These are phyloP conservation scores for Leptopilina boulardi DNA, from an alignment of 1,140 invertebrate species.

Conservation along the genomic window DNA sequence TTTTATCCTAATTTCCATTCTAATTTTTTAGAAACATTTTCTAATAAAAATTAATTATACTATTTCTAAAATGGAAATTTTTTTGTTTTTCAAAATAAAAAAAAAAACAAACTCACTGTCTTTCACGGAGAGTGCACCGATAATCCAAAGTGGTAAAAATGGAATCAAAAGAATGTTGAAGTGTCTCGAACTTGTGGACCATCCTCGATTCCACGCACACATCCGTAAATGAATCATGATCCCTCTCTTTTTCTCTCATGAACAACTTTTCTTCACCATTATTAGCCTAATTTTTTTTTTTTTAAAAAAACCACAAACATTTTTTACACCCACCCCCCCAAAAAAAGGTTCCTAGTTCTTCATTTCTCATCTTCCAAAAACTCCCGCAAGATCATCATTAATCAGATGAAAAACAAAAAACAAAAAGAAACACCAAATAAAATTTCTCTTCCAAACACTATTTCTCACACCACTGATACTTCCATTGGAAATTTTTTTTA, in stretches of 20 bases:
- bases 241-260: conserved; percentile 16
- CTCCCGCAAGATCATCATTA: background rate
- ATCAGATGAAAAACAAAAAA: background rate
- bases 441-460: background rate
- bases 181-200: conserved; percentile 63
- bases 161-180: conserved; percentile 64
- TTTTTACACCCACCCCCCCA: background rate
- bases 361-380: background rate
- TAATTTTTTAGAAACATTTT: too few species aligned
- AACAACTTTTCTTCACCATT: conserved; percentile 26
- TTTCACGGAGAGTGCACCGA: conserved; percentile 71
- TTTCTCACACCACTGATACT: conserved; percentile 19
- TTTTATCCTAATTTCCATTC: too few species aligned
- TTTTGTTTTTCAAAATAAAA: too few species aligned
- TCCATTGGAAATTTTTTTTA: background rate
- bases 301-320: too few species aligned
- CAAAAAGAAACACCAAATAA: background rate
- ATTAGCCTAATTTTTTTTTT: background rate
- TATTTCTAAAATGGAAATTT: too few species aligned
- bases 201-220: conserved; percentile 62
- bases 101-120: conserved; percentile 68
- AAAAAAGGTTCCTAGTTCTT: conserved; percentile 24
- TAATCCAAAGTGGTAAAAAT: conserved; percentile 71
- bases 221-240: conserved; percentile 70
- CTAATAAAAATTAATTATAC: too few species aligned